phyloP scores from a whole-genome alignment of 2,797 vertebrate genomes.

The Micropoecilia bifurca region DNA sequence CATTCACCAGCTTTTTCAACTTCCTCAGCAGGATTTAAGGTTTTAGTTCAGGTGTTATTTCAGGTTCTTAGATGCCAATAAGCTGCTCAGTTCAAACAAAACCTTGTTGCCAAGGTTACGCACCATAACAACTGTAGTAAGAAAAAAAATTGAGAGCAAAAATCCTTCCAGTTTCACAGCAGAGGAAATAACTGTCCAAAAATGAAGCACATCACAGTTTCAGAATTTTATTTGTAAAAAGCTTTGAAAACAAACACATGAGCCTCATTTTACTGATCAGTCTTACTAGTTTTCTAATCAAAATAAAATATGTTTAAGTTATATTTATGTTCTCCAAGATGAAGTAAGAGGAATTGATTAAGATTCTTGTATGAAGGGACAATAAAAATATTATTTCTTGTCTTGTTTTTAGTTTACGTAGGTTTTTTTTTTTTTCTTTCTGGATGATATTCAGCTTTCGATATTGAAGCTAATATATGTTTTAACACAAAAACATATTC shows the following conservation, averaged over 20 bases:
- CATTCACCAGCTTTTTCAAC: background rate
- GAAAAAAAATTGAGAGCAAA: too few species aligned
- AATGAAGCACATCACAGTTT: too few species aligned
- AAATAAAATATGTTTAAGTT: background rate
- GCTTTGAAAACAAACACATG: too few species aligned
- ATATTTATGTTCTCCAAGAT: background rate
- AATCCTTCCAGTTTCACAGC: too few species aligned
- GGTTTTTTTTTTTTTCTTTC: background rate
- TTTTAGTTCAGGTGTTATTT: background rate
- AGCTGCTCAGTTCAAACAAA: too few species aligned
- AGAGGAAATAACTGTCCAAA: too few species aligned
- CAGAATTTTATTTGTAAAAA: too few species aligned
- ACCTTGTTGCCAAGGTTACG: too few species aligned
- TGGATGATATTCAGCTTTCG: background rate
- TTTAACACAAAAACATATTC: background rate
- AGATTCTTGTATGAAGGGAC: background rate
- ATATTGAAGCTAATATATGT: background rate
- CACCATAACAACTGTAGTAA: too few species aligned
- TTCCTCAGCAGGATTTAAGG: rapidly evolving
- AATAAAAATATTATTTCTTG: background rate
- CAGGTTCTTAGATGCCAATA: too few species aligned
- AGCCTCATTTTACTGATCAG: too few species aligned
- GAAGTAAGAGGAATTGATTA: background rate
- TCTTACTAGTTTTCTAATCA: background rate
- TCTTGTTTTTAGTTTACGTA: background rate